Percentiles rank a stretch among this genome's conserved stretches.
These are phyloP conservation scores for Potamarius usumacintae DNA, from an alignment of 2,113 vertebrate genomes.

Conservation along the genomic window DNA sequence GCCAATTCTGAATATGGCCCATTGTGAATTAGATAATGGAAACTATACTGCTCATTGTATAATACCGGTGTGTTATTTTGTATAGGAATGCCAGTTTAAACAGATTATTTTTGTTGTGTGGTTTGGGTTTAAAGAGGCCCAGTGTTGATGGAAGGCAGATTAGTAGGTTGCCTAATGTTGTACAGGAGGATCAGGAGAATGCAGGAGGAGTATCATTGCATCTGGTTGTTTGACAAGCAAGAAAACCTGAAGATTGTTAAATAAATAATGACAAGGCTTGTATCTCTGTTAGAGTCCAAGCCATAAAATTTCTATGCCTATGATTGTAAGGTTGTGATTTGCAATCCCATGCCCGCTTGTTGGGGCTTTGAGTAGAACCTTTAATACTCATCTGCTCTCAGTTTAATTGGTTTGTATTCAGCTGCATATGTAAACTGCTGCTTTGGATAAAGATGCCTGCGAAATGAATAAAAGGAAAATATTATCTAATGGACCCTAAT, in stretches of 20 bases:
- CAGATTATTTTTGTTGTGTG: conserved; percentile 2
- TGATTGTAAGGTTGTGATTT: not conserved
- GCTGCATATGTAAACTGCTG: no score
- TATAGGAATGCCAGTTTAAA: not conserved
- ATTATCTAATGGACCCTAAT: not conserved
- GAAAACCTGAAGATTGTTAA: not conserved
- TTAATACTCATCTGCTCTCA: not conserved
- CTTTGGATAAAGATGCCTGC: not conserved
- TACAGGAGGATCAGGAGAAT: not conserved
- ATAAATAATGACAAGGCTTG: not conserved
- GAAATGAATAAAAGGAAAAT: not conserved
- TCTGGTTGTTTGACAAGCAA: conserved; percentile 5
- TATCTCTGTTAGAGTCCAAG: not conserved
- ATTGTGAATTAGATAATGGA: not conserved
- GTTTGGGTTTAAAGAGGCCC: not conserved
- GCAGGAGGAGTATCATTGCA: not conserved
- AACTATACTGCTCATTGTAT: not conserved
- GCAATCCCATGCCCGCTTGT: not conserved
- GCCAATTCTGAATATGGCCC: not conserved
- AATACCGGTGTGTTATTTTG: not conserved
- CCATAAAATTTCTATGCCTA: not conserved
- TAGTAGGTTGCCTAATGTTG: not conserved
- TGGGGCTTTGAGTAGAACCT: not conserved
- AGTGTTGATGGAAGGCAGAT: conserved; percentile 3
- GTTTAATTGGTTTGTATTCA: not conserved